Evolutionary conservation across 2,113 vertebrate species (phyloP).

Genomic region (Thunnus thynnus): DNA sequence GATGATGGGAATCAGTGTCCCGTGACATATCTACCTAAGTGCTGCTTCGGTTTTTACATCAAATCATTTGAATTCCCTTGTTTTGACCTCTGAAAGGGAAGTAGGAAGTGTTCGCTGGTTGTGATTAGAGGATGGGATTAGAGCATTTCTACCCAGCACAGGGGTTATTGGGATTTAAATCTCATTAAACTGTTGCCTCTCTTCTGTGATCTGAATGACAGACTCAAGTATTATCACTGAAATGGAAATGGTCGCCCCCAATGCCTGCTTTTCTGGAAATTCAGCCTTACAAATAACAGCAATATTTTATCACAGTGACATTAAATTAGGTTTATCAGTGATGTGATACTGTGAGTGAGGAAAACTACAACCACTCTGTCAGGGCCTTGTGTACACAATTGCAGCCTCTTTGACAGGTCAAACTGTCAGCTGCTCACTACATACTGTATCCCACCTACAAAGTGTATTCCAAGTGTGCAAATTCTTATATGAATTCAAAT

Average conservation of each 20-base stretch:
- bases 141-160: slow-evolving; percentile 56
- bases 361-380: background rate
- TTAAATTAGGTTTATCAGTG: background rate
- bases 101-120: slow-evolving; percentile 53
- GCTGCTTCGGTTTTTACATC: slow-evolving; percentile 20
- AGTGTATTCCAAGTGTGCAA: too few species aligned
- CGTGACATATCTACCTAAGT: background rate
- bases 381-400: background rate
- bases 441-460: background rate
- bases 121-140: slow-evolving; percentile 69
- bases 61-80: slow-evolving; percentile 45
- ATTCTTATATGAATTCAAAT: too few species aligned
- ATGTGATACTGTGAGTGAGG: slow-evolving; percentile 5
- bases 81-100: slow-evolving; percentile 58
- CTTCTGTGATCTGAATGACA: slow-evolving; percentile 59
- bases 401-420: background rate
- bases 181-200: slow-evolving; percentile 71
- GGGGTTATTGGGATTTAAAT: slow-evolving; percentile 75
- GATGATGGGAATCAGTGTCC: background rate
- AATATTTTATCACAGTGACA: background rate
- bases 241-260: slow-evolving; percentile 14
- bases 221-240: slow-evolving; percentile 29
- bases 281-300: slow-evolving; percentile 2
- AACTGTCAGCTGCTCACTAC: background rate
- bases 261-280: background rate